Conservation (phyloP, 2,113 vertebrate genomes). For the Peromyscus maniculatus region DNA sequence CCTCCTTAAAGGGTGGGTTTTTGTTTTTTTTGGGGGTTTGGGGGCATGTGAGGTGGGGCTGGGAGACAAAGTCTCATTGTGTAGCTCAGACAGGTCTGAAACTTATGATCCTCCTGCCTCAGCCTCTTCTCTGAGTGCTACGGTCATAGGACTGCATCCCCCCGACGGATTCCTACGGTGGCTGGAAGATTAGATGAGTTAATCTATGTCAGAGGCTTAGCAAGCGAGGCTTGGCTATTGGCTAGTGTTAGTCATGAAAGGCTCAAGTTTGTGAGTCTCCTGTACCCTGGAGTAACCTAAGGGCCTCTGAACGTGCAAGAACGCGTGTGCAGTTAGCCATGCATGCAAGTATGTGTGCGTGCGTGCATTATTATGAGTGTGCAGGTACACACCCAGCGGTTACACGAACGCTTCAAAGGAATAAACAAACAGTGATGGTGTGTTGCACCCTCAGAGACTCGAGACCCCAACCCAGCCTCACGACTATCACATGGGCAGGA, state of each 20-base stretch:
- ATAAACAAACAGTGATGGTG: not conserved
- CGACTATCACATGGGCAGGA: not conserved
- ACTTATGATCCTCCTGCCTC: not conserved
- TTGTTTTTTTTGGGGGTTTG: not conserved
- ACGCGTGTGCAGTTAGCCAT: not conserved
- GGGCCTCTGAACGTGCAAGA: not conserved
- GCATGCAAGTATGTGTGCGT: not conserved
- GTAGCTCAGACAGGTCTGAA: not conserved
- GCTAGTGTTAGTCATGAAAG: not conserved
- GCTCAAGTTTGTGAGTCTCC: not conserved
- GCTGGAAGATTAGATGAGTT: slow-evolving; percentile 12
- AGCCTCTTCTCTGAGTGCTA: not conserved
- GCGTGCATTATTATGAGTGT: not conserved
- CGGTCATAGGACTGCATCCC: not conserved
- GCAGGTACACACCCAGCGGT: not conserved
- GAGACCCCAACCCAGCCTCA: not conserved
- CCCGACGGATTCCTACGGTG: not conserved
- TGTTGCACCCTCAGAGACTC: not conserved
- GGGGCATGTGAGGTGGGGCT: too few relatives aligned
- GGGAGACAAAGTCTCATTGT: not conserved
- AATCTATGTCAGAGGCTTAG: not conserved
- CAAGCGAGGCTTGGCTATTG: not conserved
- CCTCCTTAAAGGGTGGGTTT: not conserved
- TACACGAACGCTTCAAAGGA: not conserved
- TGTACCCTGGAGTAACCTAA: not conserved